Evolutionary conservation across 2,888 invertebrate species (phyloP), one percentile per base, ranked within the genome.

Genomic region (Microdon myrmicae): DNA sequence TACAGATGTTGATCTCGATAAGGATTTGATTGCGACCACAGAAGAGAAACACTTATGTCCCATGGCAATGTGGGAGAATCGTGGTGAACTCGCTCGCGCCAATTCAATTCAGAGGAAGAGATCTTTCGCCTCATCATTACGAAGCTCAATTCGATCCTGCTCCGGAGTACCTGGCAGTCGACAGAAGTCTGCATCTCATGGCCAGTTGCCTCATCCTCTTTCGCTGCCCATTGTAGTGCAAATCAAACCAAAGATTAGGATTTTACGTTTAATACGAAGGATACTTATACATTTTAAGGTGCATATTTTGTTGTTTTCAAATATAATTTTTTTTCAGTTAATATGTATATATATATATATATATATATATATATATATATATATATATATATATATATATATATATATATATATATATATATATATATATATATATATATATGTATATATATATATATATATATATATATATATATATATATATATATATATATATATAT

Each of bases 1-100:
- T 70, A 74, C 72, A 71, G 78, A 71, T 66, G 73, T 67, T 53
- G 77, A 60, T 73, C 75, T 68, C 73, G 78, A 74, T 70, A 72
- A 79, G 41, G 76, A 75, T 48, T 45, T 22, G 7, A 58, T 51
- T 34, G 37, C 31, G 2, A 56, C 28, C 12, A 53, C 47, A 26
- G 51, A 51, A 14, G 31, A 7, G 1, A 45, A 6, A 29, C 49
- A 9, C 45, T 9, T 64, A 1, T 26, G 45, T 26, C 58, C 64
- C 5, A 32, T 34, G 4, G 32, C 20, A 4, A 17, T 14, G 17
- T 44, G 47, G 55, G 51, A 44, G 9, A 16, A 16, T n/a, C 6
- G 4, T 34, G 10, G 17, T 34, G 9, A 19, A 34, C 17, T 5
- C 6, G 14, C 2, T 34, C 7, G n/a, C n/a, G n/a, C n/a, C 6